A percentile compares a stretch with the other conserved stretches of the same genome.
phyloP scores from a whole-genome alignment of 2,797 vertebrate species.

The Thaleichthys pacificus region DNA sequence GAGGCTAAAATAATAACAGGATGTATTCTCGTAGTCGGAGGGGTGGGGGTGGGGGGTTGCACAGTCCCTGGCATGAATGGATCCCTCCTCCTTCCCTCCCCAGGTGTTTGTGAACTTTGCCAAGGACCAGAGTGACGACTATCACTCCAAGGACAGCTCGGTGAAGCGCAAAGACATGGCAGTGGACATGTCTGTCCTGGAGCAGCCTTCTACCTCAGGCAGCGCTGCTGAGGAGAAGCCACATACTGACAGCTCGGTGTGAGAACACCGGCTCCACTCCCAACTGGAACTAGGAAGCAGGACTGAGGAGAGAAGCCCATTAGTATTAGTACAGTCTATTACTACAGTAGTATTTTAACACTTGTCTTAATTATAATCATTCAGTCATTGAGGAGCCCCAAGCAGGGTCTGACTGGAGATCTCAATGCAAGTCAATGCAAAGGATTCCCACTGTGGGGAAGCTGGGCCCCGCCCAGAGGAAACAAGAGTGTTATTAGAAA shows the following conservation, averaged over 20 bases:
- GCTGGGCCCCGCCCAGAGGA: slow-evolving; percentile 20
- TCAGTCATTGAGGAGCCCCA: slow-evolving; percentile 24
- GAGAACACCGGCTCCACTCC: slow-evolving; percentile 51
- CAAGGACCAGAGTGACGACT: slow-evolving; percentile 96
- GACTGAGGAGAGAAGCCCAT: background rate
- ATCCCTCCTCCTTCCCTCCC: background rate
- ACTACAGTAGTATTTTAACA: slow-evolving; percentile 25
- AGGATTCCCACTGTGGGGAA: slow-evolving; percentile 59
- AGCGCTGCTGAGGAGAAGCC: slow-evolving; percentile 58
- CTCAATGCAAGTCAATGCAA: slow-evolving; percentile 96
- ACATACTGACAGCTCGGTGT: slow-evolving; percentile 85
- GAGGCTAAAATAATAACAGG: too few relatives aligned
- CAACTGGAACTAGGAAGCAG: background rate
- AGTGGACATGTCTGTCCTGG: slow-evolving; percentile 74
- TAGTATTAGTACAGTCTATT: slow-evolving; percentile 12
- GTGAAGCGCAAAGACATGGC: slow-evolving; percentile 83
- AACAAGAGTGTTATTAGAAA: slow-evolving; percentile 67
- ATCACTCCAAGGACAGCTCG: slow-evolving; percentile 87
- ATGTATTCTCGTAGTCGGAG: too few relatives aligned
- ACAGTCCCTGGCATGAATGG: too few relatives aligned
- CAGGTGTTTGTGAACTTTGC: slow-evolving; percentile 98
- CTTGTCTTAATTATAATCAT: slow-evolving; percentile 11
- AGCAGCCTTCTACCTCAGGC: too few relatives aligned
- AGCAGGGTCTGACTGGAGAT: slow-evolving; percentile 51
- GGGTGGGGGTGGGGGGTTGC: too few relatives aligned